Base-by-base conservation (phyloP, 1,140 invertebrate genomes). In the Probaryconus sp. region DNA sequence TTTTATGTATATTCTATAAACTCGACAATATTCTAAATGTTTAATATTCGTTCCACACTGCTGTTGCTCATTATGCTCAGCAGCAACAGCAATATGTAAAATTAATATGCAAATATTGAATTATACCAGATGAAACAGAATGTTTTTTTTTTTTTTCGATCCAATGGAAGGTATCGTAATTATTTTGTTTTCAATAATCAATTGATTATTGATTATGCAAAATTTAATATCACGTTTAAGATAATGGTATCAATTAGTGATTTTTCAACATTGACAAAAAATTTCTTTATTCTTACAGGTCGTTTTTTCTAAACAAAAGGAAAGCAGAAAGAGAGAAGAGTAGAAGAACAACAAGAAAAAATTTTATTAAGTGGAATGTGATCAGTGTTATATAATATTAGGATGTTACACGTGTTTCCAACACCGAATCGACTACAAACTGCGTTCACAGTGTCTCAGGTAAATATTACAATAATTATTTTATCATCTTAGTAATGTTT, bases 341-440 rank as follows among this genome's bases (percentile, higher is more conserved):
- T 43, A 26, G 51, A n/a, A n/a, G n/a, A n/a, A n/a, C n/a, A n/a
- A n/a, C n/a, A n/a, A n/a, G n/a, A n/a, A n/a, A n/a, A n/a, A n/a
- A n/a, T n/a, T 28, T 63, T 63, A 50, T 20, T 5, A 63, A 68
- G 55, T 74, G 63, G 63, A 56, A 74, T 68, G 71, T 68, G 71
- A 68, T 68, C 28, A 55, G 47, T 63, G 71, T 68, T 68, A 68
- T 55, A 43, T 14, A 20, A 53, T 47, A 58, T 48, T 72, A 53
- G 53, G 51, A 67, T 74, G 51, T 37, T 63, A 68, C 69, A 60
- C 51, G 53, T 72, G 69, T 65, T 65, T 72, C 37, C 45, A 56
- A 2, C 56, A 35, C 16, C 37, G 31, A 45, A 61, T 28, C 56
- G 50, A 45, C 60, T 60, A 37, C 38, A 69, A 45, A 60, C 53